Conservation (phyloP, 2,113 vertebrate species). For the Corydoras maculifer region DNA sequence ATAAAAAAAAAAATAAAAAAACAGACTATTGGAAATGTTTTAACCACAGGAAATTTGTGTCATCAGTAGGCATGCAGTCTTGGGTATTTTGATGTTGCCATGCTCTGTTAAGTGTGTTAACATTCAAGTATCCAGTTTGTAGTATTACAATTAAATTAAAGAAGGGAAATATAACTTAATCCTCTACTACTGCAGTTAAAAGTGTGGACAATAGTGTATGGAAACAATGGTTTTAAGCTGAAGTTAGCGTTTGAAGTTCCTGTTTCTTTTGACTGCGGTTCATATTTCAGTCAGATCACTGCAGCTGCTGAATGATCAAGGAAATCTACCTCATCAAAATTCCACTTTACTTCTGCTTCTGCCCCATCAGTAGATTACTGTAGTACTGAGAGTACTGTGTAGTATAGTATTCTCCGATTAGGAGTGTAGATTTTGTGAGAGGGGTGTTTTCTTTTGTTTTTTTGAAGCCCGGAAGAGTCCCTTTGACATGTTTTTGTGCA, state of each 20-base stretch:
- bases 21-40: too few relatives aligned
- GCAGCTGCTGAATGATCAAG: background rate
- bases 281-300: conserved; percentile 8
- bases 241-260: conserved; percentile 14
- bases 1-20: too few relatives aligned
- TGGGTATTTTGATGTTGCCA: too few relatives aligned
- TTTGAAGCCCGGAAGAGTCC: conserved; percentile 3
- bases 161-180: too few relatives aligned
- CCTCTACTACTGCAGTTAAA: background rate
- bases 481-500: conserved; percentile 20
- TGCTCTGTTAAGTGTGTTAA: too few relatives aligned
- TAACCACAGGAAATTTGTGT: too few relatives aligned
- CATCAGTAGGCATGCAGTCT: too few relatives aligned
- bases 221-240: background rate
- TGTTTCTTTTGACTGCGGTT: conserved; percentile 3
- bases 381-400: background rate
- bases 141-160: too few relatives aligned
- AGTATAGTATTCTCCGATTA: background rate
- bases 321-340: background rate
- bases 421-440: background rate
- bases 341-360: too few relatives aligned
- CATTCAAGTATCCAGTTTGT: too few relatives aligned
- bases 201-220: background rate
- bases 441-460: background rate
- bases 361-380: background rate